Evolutionary conservation across 2,113 vertebrate species (phyloP), one percentile per base, ranked within the genome.

Genomic region (Pholis gunnellus): DNA sequence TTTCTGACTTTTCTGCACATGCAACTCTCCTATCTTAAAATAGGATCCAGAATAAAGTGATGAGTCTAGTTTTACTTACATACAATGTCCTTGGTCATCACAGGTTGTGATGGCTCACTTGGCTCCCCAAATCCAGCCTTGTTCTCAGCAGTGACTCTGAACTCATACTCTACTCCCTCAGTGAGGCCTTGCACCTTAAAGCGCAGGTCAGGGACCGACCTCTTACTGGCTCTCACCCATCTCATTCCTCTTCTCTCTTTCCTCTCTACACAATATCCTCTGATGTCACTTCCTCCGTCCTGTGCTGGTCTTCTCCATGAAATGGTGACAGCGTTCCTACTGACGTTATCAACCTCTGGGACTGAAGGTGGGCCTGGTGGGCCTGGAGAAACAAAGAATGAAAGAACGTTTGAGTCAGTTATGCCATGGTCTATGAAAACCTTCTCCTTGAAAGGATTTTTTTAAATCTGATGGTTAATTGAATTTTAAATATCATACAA

Each of bases 251-350:
- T 99, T 94, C 93, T 99, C 90, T 99, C 98, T 94, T 97, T 98
- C 87, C 97, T 96, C 86, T 99, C 97, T 76, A 99, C 93, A 65
- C 96, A 91, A 81, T 99, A 99, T 44, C 97, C 98, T 91, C 96
- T 97, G 89, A 99, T 99, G 89, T 99, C 98, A 93, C 98, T 97
- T 94, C 98, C 98, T 7, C 98, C 98, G 72, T 99, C 98, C 89
- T 96, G 91, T 10, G 3, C 83, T 36, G 98, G 98, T 85, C 98
- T 98, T 92, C 96, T 99, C 98, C 98, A 99, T 31, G 95, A 96
- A 95, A 99, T 95, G 59, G 98, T 98, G 74, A 97, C 94, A 83
- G 96, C 94, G 73, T 93, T 99, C 91, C 96, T 97, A 78, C 96
- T 98, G 78, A 99, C 88, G 66, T 97, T 98, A 83, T 99, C 97